Conservation (phyloP, 1,140 invertebrate species). For the Trachymyrmex cornetzi region DNA sequence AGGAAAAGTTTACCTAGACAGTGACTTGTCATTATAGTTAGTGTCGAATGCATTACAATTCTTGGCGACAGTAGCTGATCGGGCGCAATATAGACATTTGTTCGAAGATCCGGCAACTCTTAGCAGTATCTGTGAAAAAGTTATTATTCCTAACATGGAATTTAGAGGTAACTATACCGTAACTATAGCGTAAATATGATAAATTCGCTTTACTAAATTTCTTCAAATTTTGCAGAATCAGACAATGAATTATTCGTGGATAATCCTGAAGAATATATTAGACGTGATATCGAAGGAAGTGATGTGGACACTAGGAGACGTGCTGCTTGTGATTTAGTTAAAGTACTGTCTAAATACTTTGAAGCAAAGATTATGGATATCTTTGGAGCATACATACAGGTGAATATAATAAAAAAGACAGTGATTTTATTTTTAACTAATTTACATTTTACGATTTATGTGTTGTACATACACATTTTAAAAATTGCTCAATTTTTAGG, state of each 20-base stretch:
- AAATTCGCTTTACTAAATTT: background rate
- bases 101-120: slow-evolving; percentile 96
- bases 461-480: background rate
- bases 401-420: slow-evolving; percentile 61
- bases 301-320: slow-evolving; percentile 98
- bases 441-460: background rate
- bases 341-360: slow-evolving; percentile 95
- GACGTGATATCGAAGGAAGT: slow-evolving; percentile 99
- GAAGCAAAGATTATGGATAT: slow-evolving; percentile 97
- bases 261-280: slow-evolving; percentile 99
- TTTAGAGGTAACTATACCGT: slow-evolving; percentile 91
- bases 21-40: slow-evolving; percentile 88
- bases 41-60: slow-evolving; percentile 99
- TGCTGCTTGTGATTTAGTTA: slow-evolving; percentile 98
- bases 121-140: slow-evolving; percentile 98
- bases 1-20: background rate
- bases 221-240: slow-evolving; percentile 88
- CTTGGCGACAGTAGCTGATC: slow-evolving; percentile 96
- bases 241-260: slow-evolving; percentile 99
- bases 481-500: slow-evolving; percentile 84
- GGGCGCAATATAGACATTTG: slow-evolving; percentile 94
- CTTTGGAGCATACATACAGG: slow-evolving; percentile 95
- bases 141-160: slow-evolving; percentile 99
- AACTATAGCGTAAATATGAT: background rate
- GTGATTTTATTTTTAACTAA: slow-evolving; percentile 9